phyloP scores from a whole-genome alignment of 2,888 invertebrate species.

The Chloroclystis v-ata region DNA sequence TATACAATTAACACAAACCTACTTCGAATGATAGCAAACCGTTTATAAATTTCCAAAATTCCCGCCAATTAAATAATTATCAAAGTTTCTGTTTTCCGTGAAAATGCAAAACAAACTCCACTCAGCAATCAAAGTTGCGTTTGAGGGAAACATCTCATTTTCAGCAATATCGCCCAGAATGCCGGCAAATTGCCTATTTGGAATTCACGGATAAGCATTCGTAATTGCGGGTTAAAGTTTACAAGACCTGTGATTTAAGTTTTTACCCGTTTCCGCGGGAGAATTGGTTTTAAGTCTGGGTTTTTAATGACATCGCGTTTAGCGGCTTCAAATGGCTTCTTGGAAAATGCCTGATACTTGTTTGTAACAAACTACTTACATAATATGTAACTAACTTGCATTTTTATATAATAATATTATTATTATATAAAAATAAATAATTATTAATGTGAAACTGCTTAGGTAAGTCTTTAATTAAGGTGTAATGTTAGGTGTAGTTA shows the following conservation, averaged over 20 bases:
- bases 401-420: too few species aligned
- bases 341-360: too few species aligned
- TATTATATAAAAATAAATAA: too few species aligned
- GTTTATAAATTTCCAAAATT: not conserved
- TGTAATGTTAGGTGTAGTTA: too few species aligned
- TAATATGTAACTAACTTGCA: too few species aligned
- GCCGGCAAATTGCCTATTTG: constrained; percentile 40
- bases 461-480: too few species aligned
- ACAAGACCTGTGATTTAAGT: constrained; percentile 36
- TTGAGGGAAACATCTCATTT: constrained; percentile 41
- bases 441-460: too few species aligned
- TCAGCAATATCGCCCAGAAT: constrained; percentile 36
- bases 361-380: too few species aligned
- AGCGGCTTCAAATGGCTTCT: too few species aligned
- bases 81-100: not conserved
- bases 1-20: too few species aligned
- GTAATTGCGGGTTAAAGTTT: constrained; percentile 44
- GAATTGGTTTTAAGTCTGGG: not conserved
- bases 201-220: constrained; percentile 39
- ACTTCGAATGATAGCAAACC: not conserved
- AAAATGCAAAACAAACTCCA: constrained; percentile 13
- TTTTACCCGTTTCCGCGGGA: constrained; percentile 5
- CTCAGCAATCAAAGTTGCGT: constrained; percentile 31
- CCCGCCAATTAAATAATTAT: constrained; percentile 2
- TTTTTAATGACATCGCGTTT: not conserved